These are phyloP conservation scores for Sebastes steindachneri DNA, from an alignment of 2,797 vertebrate genomes.

Conservation along the genomic window DNA sequence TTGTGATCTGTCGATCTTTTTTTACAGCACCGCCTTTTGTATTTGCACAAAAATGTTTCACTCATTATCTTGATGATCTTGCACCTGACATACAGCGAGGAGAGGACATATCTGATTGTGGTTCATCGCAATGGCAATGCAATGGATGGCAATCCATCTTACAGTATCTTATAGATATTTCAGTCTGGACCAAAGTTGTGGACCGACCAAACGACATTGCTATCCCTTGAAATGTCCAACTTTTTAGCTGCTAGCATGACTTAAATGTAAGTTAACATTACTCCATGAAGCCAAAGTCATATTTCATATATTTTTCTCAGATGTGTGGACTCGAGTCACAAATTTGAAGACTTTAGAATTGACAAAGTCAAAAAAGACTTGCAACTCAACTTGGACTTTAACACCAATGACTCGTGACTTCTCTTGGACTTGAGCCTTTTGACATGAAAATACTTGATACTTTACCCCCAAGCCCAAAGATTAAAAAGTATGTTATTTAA, in stretches of 20 bases:
- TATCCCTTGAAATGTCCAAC: not conserved
- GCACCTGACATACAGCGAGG: not conserved
- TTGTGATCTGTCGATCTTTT: slow-evolving; percentile 1
- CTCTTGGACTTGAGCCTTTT: too few species aligned
- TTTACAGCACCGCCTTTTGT: not conserved
- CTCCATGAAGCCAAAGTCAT: not conserved
- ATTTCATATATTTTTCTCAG: not conserved
- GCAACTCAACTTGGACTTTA: too few species aligned
- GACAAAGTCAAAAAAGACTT: too few species aligned
- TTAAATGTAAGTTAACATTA: not conserved
- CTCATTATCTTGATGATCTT: not conserved
- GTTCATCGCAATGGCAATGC: not conserved
- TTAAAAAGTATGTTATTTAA: too few species aligned
- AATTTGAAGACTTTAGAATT: too few species aligned
- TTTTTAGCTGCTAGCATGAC: not conserved
- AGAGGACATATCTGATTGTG: not conserved
- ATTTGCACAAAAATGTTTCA: not conserved
- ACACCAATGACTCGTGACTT: too few species aligned
- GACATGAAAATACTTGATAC: too few species aligned
- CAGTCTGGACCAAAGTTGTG: not conserved
- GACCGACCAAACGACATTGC: too few species aligned
- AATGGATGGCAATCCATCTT: not conserved
- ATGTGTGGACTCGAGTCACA: too few species aligned
- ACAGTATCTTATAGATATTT: not conserved
- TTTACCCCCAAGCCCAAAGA: too few species aligned